Evolutionary conservation across 2,113 vertebrate species (phyloP), one percentile per base, ranked within the genome.

Genomic region (Crypturellus undulatus): DNA sequence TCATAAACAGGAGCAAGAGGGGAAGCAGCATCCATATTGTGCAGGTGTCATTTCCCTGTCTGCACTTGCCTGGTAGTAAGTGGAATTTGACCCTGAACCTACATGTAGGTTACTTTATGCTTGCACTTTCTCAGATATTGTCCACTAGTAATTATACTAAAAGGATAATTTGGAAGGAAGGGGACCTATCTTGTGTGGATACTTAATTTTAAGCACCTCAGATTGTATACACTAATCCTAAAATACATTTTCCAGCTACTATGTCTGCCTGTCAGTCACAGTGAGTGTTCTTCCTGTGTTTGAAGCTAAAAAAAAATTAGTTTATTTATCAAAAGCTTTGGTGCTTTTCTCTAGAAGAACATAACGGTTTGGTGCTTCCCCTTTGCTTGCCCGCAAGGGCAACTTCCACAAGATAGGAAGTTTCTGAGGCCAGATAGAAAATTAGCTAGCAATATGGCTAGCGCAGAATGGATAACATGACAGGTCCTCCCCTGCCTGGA

Each of bases 301-400:
- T 89, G 40, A 90, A 84, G 84, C 79, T 81, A 87, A 82, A 16
- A 60, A 60, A 58, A 84, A 38, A 89, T 49, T 86, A 60, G 63
- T 83, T 91, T 70, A 64, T 43, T 92, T 13, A 65, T 63, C 49
- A 28, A 86, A 89, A 34, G 58, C 20, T 78, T 67, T 73, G 56
- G 12, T 1, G 3, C 4, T 22, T 11, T 67, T 77, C 19, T 58
- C 40, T 93, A 60, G 45, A 91, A 90, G 28, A 80, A 78, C 49
- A 63, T 9, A 13, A 45, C 69, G 3, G 52, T 15, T 15, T 30
- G 52, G 52, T 28, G 26, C 26, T 26, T 24, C 25, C 51, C 13
- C 13, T 26, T 12, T 28, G 26, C 52, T 26, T 19, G 58, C 43
- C 51, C 25, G 6, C 51, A 54, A 54, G 26, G 52, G 26, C 28